Evolutionary conservation across 2,797 vertebrate genomes (phyloP), one percentile per base, ranked within the genome.

Genomic region (Denticeps clupeoides): DNA sequence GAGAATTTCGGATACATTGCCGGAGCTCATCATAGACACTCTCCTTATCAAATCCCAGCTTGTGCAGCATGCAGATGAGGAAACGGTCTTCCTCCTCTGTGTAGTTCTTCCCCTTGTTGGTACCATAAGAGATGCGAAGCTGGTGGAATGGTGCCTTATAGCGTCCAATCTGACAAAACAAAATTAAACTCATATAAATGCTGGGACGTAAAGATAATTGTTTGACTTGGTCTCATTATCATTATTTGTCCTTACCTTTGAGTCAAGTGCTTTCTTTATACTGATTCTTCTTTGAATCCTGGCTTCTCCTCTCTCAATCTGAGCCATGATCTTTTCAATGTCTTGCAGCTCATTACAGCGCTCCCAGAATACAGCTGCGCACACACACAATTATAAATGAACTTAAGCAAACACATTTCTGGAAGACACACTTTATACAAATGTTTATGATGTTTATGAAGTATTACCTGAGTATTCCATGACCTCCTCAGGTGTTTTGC

Each of bases 111-210:
- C 95, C 95, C 77, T 99, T 99, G 74, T 99, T 99, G 63, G 95
- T 99, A 53, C 95, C 94, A 2, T 97, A 99, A 0, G 95, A 97
- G 82, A 99, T 98, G 49, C 94, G 87, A 40, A 99, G 79, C 62
- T 99, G 95, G 72, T 99, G 94, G 75, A 99, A 99, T 16, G 94
- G 93, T 43, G 95, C 95, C 84, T 98, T 98, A 63, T 98, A 99
- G 55, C 95, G 88, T 47, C 93, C 95, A 53, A 99, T 99, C 94
- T 96, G 69, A 53, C 37, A 53, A 9, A 28, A 37, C 5, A 19
- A 4, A 5, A 4, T 32, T n/a, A 5, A 13, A 10, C 11, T 3
- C 11, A 45, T 26, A 58, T 19, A 48, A 22, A 41, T 7, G 7
- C 12, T 31, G 5, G n/a, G n/a, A n/a, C n/a, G n/a, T n/a, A n/a